Conservation (phyloP, 2,888 invertebrate species). For the Napeogenes sylphis region DNA sequence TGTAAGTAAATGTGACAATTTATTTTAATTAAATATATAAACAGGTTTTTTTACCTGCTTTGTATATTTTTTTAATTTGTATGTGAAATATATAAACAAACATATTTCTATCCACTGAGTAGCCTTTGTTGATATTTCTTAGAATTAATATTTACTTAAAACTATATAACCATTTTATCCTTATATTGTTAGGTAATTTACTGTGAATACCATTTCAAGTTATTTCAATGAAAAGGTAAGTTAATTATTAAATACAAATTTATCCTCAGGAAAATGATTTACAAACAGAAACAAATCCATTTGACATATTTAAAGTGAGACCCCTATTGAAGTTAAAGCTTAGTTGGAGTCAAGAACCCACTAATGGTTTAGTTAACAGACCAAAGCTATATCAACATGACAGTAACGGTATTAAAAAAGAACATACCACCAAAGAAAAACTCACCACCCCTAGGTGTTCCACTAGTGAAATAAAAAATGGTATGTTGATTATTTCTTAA, state of each 20-base stretch:
- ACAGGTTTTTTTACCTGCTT: too few species aligned
- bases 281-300: constrained; percentile 74
- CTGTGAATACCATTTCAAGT: too few species aligned
- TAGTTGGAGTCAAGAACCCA: constrained; percentile 88
- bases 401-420: constrained; percentile 59
- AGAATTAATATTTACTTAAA: too few species aligned
- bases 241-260: not conserved
- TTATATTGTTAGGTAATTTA: not conserved
- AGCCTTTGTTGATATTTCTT: too few species aligned
- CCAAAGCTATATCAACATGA: constrained; percentile 78
- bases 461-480: constrained; percentile 56
- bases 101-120: too few species aligned
- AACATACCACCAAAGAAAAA: constrained; percentile 53
- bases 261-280: constrained; percentile 61
- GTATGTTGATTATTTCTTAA: constrained; percentile 35
- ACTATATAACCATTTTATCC: not conserved
- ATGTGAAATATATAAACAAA: too few species aligned
- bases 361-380: constrained; percentile 81
- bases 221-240: too few species aligned
- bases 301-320: constrained; percentile 87
- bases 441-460: constrained; percentile 49
- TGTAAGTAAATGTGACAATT: constrained; percentile 53
- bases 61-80: too few species aligned
- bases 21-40: too few species aligned
- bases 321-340: constrained; percentile 91